Percentiles rank a stretch among this genome's conserved stretches.
phyloP scores from a whole-genome alignment of 2,888 invertebrate genomes.

The Timema podura region DNA sequence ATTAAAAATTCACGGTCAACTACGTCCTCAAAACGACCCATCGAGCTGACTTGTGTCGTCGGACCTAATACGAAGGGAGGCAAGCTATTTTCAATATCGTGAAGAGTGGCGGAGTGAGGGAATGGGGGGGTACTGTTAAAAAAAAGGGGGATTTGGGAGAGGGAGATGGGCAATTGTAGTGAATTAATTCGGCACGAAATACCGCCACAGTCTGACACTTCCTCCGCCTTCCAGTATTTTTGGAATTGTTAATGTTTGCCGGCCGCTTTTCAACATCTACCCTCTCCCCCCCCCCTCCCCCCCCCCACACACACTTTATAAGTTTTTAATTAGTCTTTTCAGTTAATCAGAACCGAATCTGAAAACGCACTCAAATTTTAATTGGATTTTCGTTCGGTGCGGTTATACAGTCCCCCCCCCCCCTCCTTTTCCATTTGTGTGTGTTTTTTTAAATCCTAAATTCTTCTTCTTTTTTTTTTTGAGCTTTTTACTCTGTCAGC shows the following conservation, averaged over 20 bases:
- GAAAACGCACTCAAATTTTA: slow-evolving; percentile 52
- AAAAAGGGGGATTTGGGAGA: neutral
- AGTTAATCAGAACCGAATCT: slow-evolving; percentile 33
- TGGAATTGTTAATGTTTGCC: slow-evolving; percentile 14
- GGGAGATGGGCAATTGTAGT: neutral
- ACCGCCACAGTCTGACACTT: neutral
- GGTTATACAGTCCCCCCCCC: slow-evolving; percentile 6
- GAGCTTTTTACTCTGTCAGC: slow-evolving; percentile 1
- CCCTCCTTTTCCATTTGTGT: neutral
- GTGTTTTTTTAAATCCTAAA: neutral
- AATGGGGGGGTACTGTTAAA: slow-evolving; percentile 12
- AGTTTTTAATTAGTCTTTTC: slow-evolving; percentile 26
- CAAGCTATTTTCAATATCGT: no score
- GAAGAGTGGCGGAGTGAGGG: neutral
- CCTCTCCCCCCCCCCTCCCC: slow-evolving; percentile 12
- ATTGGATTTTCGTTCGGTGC: slow-evolving; percentile 43
- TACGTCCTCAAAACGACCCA: no score
- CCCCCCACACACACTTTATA: slow-evolving; percentile 13
- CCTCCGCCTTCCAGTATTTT: neutral
- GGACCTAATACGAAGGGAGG: no score
- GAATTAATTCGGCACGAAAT: no score
- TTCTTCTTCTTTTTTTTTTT: neutral
- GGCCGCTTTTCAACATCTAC: neutral
- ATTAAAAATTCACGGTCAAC: no score
- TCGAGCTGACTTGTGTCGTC: no score